phyloP scores from a whole-genome alignment of 2,888 invertebrate genomes.

The Tiphia femorata region DNA sequence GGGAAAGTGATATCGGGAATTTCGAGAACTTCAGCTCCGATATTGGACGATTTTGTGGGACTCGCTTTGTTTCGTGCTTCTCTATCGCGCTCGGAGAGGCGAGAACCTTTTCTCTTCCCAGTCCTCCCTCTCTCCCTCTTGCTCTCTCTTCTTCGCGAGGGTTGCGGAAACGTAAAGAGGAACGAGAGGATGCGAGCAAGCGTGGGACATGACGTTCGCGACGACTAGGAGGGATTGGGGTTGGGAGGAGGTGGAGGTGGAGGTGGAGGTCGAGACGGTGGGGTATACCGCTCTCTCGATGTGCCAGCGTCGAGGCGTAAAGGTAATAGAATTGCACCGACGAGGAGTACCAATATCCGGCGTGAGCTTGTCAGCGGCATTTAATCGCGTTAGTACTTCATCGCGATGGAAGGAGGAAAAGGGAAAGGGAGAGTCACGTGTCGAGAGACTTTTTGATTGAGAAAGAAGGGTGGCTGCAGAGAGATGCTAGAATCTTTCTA shows the following conservation, averaged over 20 bases:
- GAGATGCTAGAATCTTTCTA: no score
- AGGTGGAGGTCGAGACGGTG: constrained; percentile 27
- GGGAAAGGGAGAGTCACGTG: constrained; percentile 29
- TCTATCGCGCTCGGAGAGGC: constrained; percentile 5
- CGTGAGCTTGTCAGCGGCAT: constrained; percentile 58
- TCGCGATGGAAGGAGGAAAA: no score
- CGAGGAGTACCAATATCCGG: constrained; percentile 66
- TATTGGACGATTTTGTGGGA: constrained; percentile 50
- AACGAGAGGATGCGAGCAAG: constrained; percentile 6
- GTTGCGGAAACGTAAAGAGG: no score
- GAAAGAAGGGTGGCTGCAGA: background rate
- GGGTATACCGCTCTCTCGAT: no score
- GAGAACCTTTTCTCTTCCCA: no score
- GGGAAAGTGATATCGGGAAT: constrained; percentile 60
- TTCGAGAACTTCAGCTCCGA: constrained; percentile 45
- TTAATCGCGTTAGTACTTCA: constrained; percentile 67
- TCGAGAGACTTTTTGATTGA: constrained; percentile 41
- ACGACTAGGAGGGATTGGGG: constrained; percentile 6
- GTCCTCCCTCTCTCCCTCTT: no score
- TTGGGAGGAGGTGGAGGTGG: background rate
- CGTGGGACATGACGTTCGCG: constrained; percentile 1
- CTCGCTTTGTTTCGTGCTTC: constrained; percentile 41
- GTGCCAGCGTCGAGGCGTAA: constrained; percentile 45
- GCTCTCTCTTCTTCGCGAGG: no score
- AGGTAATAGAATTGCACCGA: constrained; percentile 63